Base-by-base conservation (phyloP, 2,113 vertebrate genomes). In the Chitala chitala region DNA sequence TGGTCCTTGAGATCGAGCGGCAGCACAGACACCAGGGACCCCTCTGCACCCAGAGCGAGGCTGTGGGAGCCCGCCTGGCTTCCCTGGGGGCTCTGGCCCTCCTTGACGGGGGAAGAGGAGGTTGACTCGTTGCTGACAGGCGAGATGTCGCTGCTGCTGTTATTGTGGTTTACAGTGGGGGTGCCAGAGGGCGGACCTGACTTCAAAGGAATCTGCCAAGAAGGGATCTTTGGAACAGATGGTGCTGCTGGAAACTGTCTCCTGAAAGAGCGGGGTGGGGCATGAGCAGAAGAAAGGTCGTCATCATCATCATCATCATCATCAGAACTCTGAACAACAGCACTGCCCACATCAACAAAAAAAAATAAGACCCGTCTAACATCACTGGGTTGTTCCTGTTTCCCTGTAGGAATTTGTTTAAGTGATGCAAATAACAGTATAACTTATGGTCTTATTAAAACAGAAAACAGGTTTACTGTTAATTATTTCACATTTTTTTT, bases 61-160 rank as follows among this genome's bases (percentile, higher is more conserved):
- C n/a, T n/a, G n/a, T n/a, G n/a, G 66, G 92, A 86, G 65, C 87
- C 61, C 10, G 79, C 85, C 46, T 83, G 89, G 0, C 85, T 77
- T 46, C 92, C 92, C 85, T 93, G 94, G 0, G 92, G 89, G 72
- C 91, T 91, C 82, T 93, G 93, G 83, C 81, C 90, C 72, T 98
- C 95, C 85, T 95, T 98, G 74, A 92, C 74, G 0, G 97, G 97
- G 0, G 97, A 98, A 0, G 94, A 91, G 7, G 87, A 85, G 36
- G 84, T 71, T 0, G 96, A 98, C 86, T 98, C 97, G 0, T 94
- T 94, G 85, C 95, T 98, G 82, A 98, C 94, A 0, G 97, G 96
- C 0, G 96, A 98, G 88, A 98, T 99, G 90, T 99, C 97, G 0
- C 95, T 98, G 91, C 97, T 99, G 92, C 95, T 99, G 86, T 94